These are phyloP conservation scores for Megaleporinus macrocephalus DNA, from an alignment of 2,113 vertebrate species.

Conservation along the genomic window DNA sequence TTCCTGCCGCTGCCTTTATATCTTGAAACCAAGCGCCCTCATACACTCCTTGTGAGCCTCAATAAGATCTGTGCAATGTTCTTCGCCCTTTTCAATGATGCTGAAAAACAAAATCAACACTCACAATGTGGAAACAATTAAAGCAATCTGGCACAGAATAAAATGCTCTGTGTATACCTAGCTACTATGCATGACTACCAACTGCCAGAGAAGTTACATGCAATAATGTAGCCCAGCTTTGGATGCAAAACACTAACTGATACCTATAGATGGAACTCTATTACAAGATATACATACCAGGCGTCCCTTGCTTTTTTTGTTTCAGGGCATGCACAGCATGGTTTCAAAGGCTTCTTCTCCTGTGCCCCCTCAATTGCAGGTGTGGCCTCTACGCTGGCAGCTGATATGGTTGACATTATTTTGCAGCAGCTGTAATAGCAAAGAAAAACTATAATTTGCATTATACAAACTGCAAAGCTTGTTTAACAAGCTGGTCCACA, in stretches of 20 bases:
- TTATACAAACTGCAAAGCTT: no score
- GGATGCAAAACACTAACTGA: no score
- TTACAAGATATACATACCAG: conserved; percentile 78
- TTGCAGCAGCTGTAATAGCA: conserved; percentile 24
- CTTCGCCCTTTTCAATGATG: conserved; percentile 97
- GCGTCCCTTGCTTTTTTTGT: conserved; percentile 92
- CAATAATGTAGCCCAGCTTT: no score
- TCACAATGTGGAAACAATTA: no score
- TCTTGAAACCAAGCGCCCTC: conserved; percentile 95
- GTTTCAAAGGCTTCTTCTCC: conserved; percentile 89
- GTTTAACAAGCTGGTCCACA: no score
- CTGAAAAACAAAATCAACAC: conserved; percentile 71
- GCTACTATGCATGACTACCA: no score
- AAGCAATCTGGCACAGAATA: no score
- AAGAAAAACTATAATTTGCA: background rate
- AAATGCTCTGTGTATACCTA: no score
- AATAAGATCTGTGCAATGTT: conserved; percentile 87
- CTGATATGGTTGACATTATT: conserved; percentile 77
- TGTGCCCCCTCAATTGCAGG: conserved; percentile 54
- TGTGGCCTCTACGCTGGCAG: conserved; percentile 75
- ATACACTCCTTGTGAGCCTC: conserved; percentile 98
- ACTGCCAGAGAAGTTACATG: no score
- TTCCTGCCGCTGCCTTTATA: conserved; percentile 71
- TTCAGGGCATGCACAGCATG: conserved; percentile 96
- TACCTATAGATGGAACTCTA: no score